Evolutionary conservation across 2,113 vertebrate genomes (phyloP).

Genomic region (Micromys minutus): DNA sequence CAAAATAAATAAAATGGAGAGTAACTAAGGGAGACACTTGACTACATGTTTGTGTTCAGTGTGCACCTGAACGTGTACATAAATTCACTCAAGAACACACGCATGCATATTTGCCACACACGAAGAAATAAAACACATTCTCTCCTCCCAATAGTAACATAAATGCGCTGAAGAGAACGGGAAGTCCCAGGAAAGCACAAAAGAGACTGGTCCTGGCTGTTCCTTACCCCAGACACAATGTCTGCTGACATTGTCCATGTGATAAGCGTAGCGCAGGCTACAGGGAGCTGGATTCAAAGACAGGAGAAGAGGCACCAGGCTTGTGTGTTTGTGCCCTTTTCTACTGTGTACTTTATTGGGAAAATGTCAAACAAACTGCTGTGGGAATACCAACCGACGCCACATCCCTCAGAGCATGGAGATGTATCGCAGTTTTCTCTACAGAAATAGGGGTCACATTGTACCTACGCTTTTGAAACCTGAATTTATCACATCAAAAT

Average conservation of each 20-base stretch:
- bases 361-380: slow-evolving; percentile 37
- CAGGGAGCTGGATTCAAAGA: background rate
- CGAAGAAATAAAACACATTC: background rate
- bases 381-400: background rate
- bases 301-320: background rate
- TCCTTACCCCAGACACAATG: background rate
- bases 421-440: background rate
- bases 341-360: slow-evolving; percentile 3
- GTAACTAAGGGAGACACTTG: background rate
- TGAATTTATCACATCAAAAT: slow-evolving; percentile 41
- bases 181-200: background rate
- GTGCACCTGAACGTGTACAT: background rate
- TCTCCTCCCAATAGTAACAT: background rate
- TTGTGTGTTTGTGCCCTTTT: slow-evolving; percentile 8
- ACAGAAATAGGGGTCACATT: background rate
- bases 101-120: background rate
- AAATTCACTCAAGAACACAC: background rate
- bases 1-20: background rate
- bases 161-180: background rate
- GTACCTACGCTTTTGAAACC: slow-evolving; percentile 5
- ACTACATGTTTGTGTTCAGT: no score
- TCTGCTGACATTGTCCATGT: background rate
- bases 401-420: background rate
- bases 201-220: background rate
- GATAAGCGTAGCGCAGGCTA: background rate